Base-by-base conservation (phyloP, 2,113 vertebrate species). In the Tonatia bakeri region DNA sequence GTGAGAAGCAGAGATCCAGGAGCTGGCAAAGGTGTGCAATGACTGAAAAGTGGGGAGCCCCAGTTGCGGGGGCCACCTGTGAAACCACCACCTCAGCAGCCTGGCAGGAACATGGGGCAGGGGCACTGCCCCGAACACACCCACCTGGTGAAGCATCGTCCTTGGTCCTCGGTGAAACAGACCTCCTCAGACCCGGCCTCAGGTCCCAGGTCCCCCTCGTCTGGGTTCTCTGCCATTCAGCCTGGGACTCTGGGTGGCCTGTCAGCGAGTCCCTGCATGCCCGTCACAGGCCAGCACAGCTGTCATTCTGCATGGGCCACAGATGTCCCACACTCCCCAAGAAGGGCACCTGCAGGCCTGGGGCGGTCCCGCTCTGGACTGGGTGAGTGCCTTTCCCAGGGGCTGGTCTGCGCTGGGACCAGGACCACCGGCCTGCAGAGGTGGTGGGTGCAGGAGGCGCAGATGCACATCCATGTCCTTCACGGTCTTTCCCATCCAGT, bases 111-210 rank as follows among this genome's bases (percentile, higher is more conserved):
- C 1, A 50, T 2, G 31, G 65, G 3, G 20, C 1, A 61, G 0
- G 5, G 14, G 20, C 1, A 8, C 1, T 64, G 2, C 20, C 50
- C 54, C 28, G 7, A 61, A 69, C 38, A 20, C 1, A 13, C 3
- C 2, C 1, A 26, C 5, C 28, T 61, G n/a, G 10, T 24, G 6
- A 92, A 80, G 7, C 2, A 16, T 0, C 50, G 9, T 11, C 54
- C 56, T 90, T 24, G 61, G 19, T 77, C 86, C 43, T 33, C 9
- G 47, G 45, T 54, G 81, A 52, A 65, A 64, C 0, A 45, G 45
- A 81, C 22, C 50, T 75, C 65, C 33, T 45, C 12, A 38, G 50
- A 31, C 67, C 13, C 7, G 65, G 24, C 38, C 31, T 54, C 43
- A 22, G 4, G 47, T 13, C 38, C 45, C 64, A 3, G 40, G n/a